Evolutionary conservation across 2,797 vertebrate genomes (phyloP), one percentile per base, ranked within the genome.

Genomic region (Chlorospingus semifuscus): DNA sequence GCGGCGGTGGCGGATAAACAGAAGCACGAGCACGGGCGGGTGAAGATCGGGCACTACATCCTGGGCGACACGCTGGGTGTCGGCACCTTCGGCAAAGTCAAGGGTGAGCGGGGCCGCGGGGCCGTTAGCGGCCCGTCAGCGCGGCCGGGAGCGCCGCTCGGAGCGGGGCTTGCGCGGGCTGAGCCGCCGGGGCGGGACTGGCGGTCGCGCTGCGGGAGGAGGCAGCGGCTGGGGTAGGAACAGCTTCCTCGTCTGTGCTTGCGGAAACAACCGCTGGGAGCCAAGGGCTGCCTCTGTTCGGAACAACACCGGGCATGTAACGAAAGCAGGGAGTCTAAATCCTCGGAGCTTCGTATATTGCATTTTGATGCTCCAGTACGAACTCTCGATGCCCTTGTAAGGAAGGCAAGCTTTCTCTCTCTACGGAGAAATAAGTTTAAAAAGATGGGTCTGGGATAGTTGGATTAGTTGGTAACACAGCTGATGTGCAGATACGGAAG

Each of bases 1-100:
- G 99, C 99, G 99, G 98, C 99, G 34, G 85, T 66, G 96, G 98
- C 99, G 97, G 99, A 99, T 95, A 99, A 99, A 98, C 98, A 98
- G 94, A 99, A 99, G 95, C 98, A 99, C 96, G 99, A 99, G 93
- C 96, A 97, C 81, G 99, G 99, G 94, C 98, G 99, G 97, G 99
- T 99, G 95, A 99, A 99, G 98, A 99, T 99, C 7, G 99, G 99
- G 85, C 99, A 99, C 92, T 99, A 99, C 87, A 99, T 99, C 88
- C 95, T 99, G 41, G 99, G 99, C 32, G 99, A 99, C 91, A 99
- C 99, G 26, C 98, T 99, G 15, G 99, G 99, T 50, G 99, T 99
- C 77, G 99, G 99, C 72, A 99, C 99, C 37, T 99, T 99, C 90
- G 99, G 99, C 64, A 87, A 87, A 10, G 84, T 87, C n/a, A 87